Evolutionary conservation across 2,888 invertebrate genomes (phyloP), one percentile per base, ranked within the genome.

Genomic region (Calephelis perditalis): DNA sequence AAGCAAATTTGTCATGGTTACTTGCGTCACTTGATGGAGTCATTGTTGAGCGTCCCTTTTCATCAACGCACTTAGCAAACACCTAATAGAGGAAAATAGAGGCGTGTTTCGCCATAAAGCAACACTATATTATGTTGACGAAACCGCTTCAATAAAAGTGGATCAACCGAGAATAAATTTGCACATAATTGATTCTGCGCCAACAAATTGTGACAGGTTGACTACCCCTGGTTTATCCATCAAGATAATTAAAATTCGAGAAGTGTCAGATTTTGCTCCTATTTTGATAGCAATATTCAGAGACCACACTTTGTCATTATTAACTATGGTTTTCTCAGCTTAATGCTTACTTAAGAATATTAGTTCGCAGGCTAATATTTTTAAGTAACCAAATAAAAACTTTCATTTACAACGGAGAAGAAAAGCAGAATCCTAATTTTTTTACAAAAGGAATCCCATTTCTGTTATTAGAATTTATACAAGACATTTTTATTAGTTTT

Each of bases 171-270:
- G 40, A 8, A 40, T 40, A 40, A 40, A 40, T 40, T 40, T 40
- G 40, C 40, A 40, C 40, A 40, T 40, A 40, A 40, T 40, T 40
- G 40, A 40, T 40, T 40, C 40, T 8, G 40, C 40, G 40, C 40
- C 6, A 40, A 40, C 40, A 40, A 40, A 40, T 6, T 40, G 40
- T 6, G 40, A 35, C 35, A n/a, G 54, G 54, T n/a, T 35, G 11
- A 15, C n/a, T 11, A 52, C 15, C 15, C 35, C 52, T 36, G 36
- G 5, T 35, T 35, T 35, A 11, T 10, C 52, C 35, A 36, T 52
- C 36, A 52, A 52, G 52, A 11, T 52, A 52, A 52, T 52, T 52
- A 52, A 52, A 52, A 52, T 52, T 52, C 52, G 35, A 36, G 36
- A 36, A 1, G n/a, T 35, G 52, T 35, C 52, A 52, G 35, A 36